A percentile compares a stretch with the other conserved stretches of the same genome.
phyloP scores from a whole-genome alignment of 1,140 invertebrate genomes.

The Heliconius congener region DNA sequence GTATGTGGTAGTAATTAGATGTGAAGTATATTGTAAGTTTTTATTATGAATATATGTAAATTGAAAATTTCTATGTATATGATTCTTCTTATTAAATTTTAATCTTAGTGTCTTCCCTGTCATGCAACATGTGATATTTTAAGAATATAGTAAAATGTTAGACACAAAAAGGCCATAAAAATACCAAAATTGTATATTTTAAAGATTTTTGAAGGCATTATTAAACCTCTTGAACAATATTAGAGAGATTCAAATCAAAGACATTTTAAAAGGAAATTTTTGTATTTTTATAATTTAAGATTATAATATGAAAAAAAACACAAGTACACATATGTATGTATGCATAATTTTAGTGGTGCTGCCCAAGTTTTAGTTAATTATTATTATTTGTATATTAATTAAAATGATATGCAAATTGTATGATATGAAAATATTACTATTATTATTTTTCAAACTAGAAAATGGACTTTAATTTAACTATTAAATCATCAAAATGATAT shows the following conservation, averaged over 20 bases:
- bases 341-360: conserved; percentile 6
- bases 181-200: too few species aligned
- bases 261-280: not conserved
- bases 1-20: not conserved
- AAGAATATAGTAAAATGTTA: not conserved
- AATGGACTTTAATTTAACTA: not conserved
- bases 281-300: not conserved
- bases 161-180: not conserved
- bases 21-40: not conserved
- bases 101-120: not conserved
- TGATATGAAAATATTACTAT: not conserved
- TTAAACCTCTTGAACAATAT: too few species aligned
- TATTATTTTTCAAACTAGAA: not conserved
- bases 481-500: not conserved
- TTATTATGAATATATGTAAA: too few species aligned
- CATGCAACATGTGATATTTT: not conserved
- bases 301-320: not conserved
- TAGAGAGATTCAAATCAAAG: too few species aligned
- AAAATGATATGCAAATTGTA: not conserved
- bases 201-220: too few species aligned
- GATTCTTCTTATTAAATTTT: not conserved
- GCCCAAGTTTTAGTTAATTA: conserved; percentile 17
- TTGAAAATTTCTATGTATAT: not conserved
- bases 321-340: not conserved
- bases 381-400: conserved; percentile 15